Conservation (phyloP, 2,797 vertebrate species). For the Darevskia mixta region DNA sequence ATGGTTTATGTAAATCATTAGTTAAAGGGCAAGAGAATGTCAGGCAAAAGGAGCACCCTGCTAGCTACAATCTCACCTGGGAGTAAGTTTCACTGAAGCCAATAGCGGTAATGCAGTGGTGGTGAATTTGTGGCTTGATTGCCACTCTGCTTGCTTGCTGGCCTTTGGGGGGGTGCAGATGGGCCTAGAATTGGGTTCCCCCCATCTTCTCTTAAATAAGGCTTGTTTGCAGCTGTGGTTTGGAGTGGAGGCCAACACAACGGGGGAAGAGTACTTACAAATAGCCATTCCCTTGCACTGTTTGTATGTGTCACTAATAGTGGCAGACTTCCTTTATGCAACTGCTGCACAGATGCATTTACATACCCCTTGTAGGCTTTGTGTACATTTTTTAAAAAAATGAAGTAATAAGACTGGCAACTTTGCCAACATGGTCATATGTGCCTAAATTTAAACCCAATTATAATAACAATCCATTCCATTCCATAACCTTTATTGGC, state of each 20-base stretch:
- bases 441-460: neutral
- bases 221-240: neutral
- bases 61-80: neutral
- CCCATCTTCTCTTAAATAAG: neutral
- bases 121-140: neutral
- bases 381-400: neutral
- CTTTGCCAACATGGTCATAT: neutral
- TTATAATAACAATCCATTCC: too few species aligned
- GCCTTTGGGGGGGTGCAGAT: neutral
- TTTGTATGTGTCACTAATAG: neutral
- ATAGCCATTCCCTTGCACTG: neutral
- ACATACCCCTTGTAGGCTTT: neutral
- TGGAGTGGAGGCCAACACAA: neutral
- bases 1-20: neutral
- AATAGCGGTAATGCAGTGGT: neutral
- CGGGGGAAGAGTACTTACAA: neutral
- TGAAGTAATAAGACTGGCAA: neutral
- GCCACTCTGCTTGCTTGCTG: neutral
- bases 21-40: neutral
- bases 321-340: neutral
- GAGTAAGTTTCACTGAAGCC: neutral
- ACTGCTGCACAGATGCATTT: neutral
- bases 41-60: neutral
- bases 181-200: neutral
- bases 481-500: too few species aligned